phyloP scores from a whole-genome alignment of 2,888 invertebrate genomes.

The Noctua fimbriata region DNA sequence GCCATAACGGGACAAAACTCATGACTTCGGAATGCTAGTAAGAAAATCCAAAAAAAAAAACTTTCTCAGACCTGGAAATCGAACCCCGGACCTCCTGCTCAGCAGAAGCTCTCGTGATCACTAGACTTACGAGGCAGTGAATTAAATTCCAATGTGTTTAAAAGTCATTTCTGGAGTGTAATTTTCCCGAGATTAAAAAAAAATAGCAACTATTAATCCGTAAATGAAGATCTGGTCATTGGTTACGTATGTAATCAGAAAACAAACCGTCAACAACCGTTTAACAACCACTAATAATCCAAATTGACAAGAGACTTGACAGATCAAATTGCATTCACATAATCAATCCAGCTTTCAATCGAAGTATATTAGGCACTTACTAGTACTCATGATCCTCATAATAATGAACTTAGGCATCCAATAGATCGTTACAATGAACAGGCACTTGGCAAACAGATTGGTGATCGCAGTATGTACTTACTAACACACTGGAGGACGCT shows the following conservation, averaged over 20 bases:
- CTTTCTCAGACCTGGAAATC: neutral
- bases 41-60: neutral
- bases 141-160: neutral
- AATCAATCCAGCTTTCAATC: neutral
- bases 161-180: neutral
- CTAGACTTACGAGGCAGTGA: neutral
- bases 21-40: neutral
- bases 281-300: neutral
- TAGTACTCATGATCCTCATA: conserved; percentile 1
- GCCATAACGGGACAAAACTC: neutral
- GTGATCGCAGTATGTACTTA: conserved; percentile 31
- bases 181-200: neutral
- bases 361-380: neutral
- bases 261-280: neutral
- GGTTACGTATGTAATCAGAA: neutral
- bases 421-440: conserved; percentile 37
- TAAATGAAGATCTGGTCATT: neutral
- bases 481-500: conserved; percentile 18
- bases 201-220: neutral
- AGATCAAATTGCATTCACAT: neutral
- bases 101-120: neutral
- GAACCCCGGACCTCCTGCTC: neutral
- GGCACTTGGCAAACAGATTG: conserved; percentile 46
- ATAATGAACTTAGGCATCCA: conserved; percentile 17
- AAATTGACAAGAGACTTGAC: neutral